These are phyloP conservation scores for Chromis chromis DNA, from an alignment of 2,797 vertebrate genomes.

Conservation along the genomic window DNA sequence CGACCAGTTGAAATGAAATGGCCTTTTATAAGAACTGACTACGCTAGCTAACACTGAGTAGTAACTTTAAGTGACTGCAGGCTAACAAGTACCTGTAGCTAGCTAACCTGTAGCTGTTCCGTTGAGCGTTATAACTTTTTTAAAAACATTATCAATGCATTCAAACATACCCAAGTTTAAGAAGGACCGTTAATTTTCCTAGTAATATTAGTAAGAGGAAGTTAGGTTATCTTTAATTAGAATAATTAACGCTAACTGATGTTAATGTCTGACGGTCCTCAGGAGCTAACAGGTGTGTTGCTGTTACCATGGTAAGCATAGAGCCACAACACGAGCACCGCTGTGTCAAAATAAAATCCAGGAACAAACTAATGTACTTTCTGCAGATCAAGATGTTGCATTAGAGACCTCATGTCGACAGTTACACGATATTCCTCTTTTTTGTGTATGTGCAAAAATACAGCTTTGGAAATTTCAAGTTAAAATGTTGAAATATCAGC, in stretches of 20 bases:
- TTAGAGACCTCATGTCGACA: not conserved
- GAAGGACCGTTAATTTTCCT: not conserved
- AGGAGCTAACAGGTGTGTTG: not conserved
- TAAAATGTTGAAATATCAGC: slow-evolving; percentile 46
- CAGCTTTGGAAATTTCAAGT: slow-evolving; percentile 38
- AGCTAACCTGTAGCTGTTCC: not conserved
- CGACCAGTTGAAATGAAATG: not conserved
- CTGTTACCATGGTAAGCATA: slow-evolving; percentile 61
- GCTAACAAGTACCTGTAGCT: not conserved
- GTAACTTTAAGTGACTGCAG: not conserved
- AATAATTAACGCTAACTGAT: not conserved
- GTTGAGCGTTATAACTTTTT: not conserved
- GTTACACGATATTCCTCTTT: slow-evolving; percentile 49
- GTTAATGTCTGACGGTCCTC: not conserved
- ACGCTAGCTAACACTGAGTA: not conserved
- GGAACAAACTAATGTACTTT: not conserved
- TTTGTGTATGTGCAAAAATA: slow-evolving; percentile 43
- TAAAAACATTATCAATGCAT: not conserved
- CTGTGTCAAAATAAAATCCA: not conserved
- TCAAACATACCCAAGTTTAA: not conserved
- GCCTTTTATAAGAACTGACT: not conserved
- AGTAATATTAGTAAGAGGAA: accelerated
- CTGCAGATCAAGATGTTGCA: slow-evolving; percentile 34
- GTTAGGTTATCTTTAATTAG: accelerated
- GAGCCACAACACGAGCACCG: not conserved